These are phyloP conservation scores for Andricus curvator DNA, from an alignment of 2,888 invertebrate genomes.

Conservation along the genomic window DNA sequence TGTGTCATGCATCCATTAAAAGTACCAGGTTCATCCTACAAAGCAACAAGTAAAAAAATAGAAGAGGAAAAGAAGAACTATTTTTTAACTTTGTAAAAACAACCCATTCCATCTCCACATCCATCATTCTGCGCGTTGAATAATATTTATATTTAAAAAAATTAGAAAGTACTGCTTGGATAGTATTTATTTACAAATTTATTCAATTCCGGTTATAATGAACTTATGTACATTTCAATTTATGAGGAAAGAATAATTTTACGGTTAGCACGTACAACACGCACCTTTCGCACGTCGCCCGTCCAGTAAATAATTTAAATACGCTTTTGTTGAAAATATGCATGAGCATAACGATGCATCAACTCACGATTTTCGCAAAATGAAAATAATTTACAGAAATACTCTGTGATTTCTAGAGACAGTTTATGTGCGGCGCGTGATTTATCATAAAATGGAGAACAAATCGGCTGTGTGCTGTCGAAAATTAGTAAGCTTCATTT, in stretches of 20 bases:
- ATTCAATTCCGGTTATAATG: not conserved
- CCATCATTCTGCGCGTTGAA: too few species aligned
- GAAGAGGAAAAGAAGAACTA: too few species aligned
- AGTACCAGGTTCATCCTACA: too few species aligned
- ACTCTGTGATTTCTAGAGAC: slow-evolving; percentile 51
- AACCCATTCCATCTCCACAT: too few species aligned
- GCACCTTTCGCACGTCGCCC: not conserved
- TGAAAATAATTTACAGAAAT: slow-evolving; percentile 41
- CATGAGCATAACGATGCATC: not conserved
- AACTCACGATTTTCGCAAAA: slow-evolving; percentile 35
- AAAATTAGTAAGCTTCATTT: too few species aligned
- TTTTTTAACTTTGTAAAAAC: too few species aligned
- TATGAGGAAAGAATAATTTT: not conserved
- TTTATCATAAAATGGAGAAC: slow-evolving; percentile 55
- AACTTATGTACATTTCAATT: not conserved
- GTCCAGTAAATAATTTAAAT: slow-evolving; percentile 5
- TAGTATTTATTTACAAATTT: not conserved
- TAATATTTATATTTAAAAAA: too few species aligned
- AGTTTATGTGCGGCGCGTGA: slow-evolving; percentile 56
- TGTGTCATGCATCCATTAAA: too few species aligned
- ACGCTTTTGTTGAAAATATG: not conserved
- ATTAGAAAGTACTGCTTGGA: too few species aligned
- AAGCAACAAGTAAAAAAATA: too few species aligned
- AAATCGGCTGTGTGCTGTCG: not conserved
- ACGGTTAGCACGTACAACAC: not conserved